Evolutionary conservation across 2,113 vertebrate genomes (phyloP), one percentile per base, ranked within the genome.

Genomic region (Talpa occidentalis): DNA sequence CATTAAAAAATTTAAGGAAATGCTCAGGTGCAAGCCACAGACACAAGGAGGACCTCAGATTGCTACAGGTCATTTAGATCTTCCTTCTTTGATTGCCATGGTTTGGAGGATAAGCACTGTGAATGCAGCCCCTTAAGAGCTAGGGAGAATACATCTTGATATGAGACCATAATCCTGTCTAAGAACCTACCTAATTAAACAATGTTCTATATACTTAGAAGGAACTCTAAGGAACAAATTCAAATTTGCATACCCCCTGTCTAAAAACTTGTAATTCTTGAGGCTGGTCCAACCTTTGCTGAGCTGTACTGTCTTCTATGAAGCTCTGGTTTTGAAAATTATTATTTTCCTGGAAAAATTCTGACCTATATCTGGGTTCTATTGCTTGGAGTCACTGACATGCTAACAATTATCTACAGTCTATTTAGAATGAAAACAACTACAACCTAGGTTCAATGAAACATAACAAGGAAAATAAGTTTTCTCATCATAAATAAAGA

Each of bases 141-240:
- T 32, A 92, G 44, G 42, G 10, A 19, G 19, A 22, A 70, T 4
- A 35, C 2, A 10, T 52, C 12, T 40, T 24, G 0, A 66, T 2
- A 2, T 0, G 16, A 5, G 10, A 3, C 0, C 28, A 26, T 10
- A 42, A 8, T 11, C 35, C 19, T 62, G 93, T 17, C 32, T 62
- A 26, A 69, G 79, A 54, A 76, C 47, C 60, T 76, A 10, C 1
- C 5, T 74, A 91, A 88, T 28, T 60, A 10, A 74, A 72, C 30
- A 54, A 3, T 24, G 24, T 22, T 6, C 35, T 82, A 59, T 42
- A 12, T 35, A 19, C 52, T 80, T 69, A 24, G 67, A 82, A 19
- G 72, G 17, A 67, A 37, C 49, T 72, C 21, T 49, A 52, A 62
- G 76, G 21, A 88, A 16, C 22, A 64, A 54, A 28, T 0, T 0